Base-by-base conservation (phyloP, 2,113 vertebrate genomes). In the Elachura formosa region DNA sequence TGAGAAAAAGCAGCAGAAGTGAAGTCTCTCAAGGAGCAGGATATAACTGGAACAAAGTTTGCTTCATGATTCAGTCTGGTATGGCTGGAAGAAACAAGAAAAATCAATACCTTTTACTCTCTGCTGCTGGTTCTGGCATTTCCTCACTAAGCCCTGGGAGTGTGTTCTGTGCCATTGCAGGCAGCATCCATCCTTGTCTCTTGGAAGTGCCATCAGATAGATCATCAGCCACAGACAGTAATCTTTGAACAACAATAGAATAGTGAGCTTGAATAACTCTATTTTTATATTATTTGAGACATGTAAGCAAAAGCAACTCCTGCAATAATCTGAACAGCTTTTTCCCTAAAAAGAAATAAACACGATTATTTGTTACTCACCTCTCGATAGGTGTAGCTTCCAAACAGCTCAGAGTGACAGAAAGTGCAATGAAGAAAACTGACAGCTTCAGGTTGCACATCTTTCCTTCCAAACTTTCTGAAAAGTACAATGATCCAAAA, bases 371-470 rank as follows among this genome's bases (percentile, higher is more conserved):
- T 85, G 16, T 84, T 87, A 95, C 97, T 98, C 71, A 99, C 99
- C 98, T 99, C 96, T 98, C 91, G 31, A 97, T 89, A 23, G 98
- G 98, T 14, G 98, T 98, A n/a, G 98, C 92, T 64, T 98, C 96
- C 92, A 98, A 94, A 55, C 93, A 97, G 89, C 93, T 98, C 90
- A 99, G 92, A 56, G 98, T 92, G 75, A 98, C 79, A 59, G 98
- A 97, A 72, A 98, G 92, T n/a, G 97, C 56, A 52, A 98, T 94
- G 75, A 99, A 93, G 87, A 98, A 86, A 75, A 97, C 95, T 5
- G 97, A 93, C 78, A 99, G 92, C 92, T 97, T 98, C 71, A 98
- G 95, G 94, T 96, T 96, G 95, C 94, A 95, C 99, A 99, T 99
- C 56, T 83, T 96, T 82, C 40, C 91, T 95, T 90, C 83, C 58